Evolutionary conservation across 2,113 vertebrate genomes (phyloP).

Genomic region (Merops nubicus): DNA sequence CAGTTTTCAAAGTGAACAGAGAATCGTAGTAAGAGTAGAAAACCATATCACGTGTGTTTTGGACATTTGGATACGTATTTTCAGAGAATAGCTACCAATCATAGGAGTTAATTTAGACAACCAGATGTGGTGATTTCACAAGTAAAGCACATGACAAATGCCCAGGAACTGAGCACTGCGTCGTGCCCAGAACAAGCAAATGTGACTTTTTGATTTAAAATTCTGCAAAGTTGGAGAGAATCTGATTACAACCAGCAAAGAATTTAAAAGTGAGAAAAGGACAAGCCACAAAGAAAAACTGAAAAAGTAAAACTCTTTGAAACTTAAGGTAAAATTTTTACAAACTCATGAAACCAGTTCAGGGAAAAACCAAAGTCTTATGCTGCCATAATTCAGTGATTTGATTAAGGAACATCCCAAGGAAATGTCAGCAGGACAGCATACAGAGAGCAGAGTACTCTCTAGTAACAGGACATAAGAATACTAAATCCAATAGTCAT

Average conservation of each 20-base stretch:
- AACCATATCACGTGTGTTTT: background rate
- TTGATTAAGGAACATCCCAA: background rate
- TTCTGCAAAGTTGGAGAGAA: background rate
- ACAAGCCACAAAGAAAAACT: background rate
- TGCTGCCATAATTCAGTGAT: background rate
- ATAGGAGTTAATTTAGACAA: background rate
- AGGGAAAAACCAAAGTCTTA: background rate
- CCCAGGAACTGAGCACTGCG: background rate
- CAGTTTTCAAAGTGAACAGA: background rate
- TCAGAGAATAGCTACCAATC: background rate
- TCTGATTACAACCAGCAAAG: background rate
- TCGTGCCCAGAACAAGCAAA: background rate
- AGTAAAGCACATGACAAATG: slow-evolving; percentile 4
- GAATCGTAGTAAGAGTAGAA: background rate
- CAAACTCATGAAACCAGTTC: background rate
- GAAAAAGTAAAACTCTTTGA: background rate
- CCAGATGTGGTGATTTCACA: background rate
- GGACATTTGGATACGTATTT: background rate
- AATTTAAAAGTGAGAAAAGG: background rate
- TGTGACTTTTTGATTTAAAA: background rate
- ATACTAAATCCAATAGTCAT: background rate
- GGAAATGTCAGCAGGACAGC: background rate
- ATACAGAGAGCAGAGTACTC: background rate
- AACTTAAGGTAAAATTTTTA: background rate
- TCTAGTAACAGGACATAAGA: background rate